phyloP scores from a whole-genome alignment of 2,797 vertebrate genomes.

The Lophius americanus region DNA sequence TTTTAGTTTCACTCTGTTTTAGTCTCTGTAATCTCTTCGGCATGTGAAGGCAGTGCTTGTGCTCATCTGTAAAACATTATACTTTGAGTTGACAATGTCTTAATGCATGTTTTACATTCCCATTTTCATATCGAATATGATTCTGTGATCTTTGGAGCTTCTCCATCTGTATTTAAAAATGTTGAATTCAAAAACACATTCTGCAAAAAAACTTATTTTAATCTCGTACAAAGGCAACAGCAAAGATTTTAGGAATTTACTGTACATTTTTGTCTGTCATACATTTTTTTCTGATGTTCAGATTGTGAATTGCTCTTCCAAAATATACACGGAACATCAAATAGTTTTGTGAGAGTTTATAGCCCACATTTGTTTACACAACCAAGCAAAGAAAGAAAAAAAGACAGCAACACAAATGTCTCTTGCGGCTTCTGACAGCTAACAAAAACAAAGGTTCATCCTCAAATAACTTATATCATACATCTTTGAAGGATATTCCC shows the following conservation, averaged over 20 bases:
- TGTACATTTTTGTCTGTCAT: conserved; percentile 25
- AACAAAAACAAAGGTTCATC: conserved; percentile 52
- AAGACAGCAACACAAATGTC: conserved; percentile 17
- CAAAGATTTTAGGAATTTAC: conserved; percentile 30
- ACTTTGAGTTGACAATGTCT: conserved; percentile 30
- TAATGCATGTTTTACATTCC: conserved; percentile 33
- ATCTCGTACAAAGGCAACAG: conserved; percentile 39
- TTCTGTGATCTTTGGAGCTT: conserved; percentile 30
- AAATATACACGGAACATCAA: conserved; percentile 43
- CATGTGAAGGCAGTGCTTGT: conserved; percentile 17
- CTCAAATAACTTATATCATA: conserved; percentile 31
- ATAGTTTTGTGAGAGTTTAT: conserved; percentile 32
- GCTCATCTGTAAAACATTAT: conserved; percentile 30
- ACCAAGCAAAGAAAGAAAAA: not conserved
- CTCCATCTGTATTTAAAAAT: conserved; percentile 24
- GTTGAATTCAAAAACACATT: conserved; percentile 43
- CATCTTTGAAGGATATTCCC: conserved; percentile 30
- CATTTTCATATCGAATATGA: conserved; percentile 23
- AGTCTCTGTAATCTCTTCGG: conserved; percentile 27
- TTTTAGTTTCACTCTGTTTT: conserved; percentile 5
- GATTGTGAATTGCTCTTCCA: conserved; percentile 19
- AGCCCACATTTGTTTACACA: conserved; percentile 44
- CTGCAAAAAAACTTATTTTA: conserved; percentile 36
- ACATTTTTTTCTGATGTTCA: conserved; percentile 21
- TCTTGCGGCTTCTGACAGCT: conserved; percentile 36